These are phyloP conservation scores for Psettodes erumei DNA, from an alignment of 2,113 vertebrate genomes.

Conservation along the genomic window DNA sequence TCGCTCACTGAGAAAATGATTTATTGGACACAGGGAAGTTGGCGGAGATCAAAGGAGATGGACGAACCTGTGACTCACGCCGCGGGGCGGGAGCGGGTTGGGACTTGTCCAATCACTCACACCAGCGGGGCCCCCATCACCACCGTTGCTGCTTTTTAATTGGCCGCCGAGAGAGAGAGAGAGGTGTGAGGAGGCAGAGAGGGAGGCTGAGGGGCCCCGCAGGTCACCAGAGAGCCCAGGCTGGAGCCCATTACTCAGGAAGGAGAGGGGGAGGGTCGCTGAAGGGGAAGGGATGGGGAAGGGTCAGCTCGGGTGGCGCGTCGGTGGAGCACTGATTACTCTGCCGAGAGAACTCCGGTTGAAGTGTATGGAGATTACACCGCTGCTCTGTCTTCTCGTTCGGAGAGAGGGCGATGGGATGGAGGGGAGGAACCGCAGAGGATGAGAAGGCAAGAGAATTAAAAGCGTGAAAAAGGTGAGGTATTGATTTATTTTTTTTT, in stretches of 20 bases:
- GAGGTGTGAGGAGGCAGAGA: slow-evolving; percentile 8
- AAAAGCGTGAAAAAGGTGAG: slow-evolving; percentile 20
- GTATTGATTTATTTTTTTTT: slow-evolving; percentile 74
- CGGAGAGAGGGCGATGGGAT: neutral
- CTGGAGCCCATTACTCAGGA: slow-evolving; percentile 70
- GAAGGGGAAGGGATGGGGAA: neutral
- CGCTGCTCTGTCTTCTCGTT: neutral
- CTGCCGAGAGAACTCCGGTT: slow-evolving; percentile 23
- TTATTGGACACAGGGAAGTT: slow-evolving; percentile 72
- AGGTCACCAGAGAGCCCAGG: slow-evolving; percentile 66
- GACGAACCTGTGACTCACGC: slow-evolving; percentile 36
- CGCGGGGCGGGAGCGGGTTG: slow-evolving; percentile 45
- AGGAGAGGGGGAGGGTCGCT: slow-evolving; percentile 58
- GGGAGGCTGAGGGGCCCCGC: neutral
- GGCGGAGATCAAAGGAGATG: slow-evolving; percentile 70
- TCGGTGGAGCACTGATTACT: slow-evolving; percentile 45
- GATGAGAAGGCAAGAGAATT: slow-evolving; percentile 45
- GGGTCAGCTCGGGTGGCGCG: slow-evolving; percentile 50
- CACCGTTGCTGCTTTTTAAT: slow-evolving; percentile 74
- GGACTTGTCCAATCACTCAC: slow-evolving; percentile 74
- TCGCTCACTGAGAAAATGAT: slow-evolving; percentile 71
- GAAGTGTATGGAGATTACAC: slow-evolving; percentile 36
- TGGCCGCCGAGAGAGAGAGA: slow-evolving; percentile 62
- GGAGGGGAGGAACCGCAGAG: slow-evolving; percentile 9
- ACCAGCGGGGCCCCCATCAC: slow-evolving; percentile 61